A percentile compares a stretch with the other conserved stretches of the same genome.
Evolutionary conservation across 2,797 vertebrate species (phyloP).

Genomic region (Clarias pachynema): DNA sequence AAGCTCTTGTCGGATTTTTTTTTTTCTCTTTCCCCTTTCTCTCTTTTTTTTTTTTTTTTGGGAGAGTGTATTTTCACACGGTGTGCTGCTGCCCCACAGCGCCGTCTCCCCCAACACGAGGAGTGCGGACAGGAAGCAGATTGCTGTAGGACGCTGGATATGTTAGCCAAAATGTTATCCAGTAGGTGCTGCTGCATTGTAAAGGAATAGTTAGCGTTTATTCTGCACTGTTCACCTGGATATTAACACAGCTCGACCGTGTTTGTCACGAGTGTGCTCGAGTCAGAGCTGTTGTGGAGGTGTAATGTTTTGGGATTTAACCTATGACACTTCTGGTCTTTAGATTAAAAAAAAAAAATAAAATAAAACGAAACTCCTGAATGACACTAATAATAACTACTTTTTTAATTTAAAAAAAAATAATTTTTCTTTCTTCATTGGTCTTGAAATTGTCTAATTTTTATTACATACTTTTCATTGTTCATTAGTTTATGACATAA

Average conservation of each 20-base stretch:
- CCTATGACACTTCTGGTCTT: not conserved
- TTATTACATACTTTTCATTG: not conserved
- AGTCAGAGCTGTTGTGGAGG: too few relatives aligned
- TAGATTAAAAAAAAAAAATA: not conserved
- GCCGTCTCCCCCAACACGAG: not conserved
- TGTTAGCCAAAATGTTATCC: not conserved
- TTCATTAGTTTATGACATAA: not conserved
- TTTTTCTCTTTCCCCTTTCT: not conserved
- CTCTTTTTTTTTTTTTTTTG: too few relatives aligned
- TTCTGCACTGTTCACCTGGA: too few relatives aligned
- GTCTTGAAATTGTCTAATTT: not conserved
- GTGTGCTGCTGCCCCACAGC: constrained; percentile 18
- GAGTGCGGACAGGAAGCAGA: not conserved
- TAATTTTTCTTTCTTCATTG: not conserved
- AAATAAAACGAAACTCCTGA: not conserved
- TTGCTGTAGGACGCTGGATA: not conserved
- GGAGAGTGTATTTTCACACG: not conserved
- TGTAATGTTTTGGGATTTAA: too few relatives aligned
- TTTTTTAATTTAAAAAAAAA: not conserved
- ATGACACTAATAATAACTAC: not conserved
- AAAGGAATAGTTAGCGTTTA: too few relatives aligned
- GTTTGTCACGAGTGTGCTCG: too few relatives aligned
- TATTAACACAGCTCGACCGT: too few relatives aligned
- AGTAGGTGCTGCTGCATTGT: too few relatives aligned
- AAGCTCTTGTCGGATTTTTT: not conserved